phyloP scores from a whole-genome alignment of 2,888 invertebrate genomes.

The Nasonia oneida region DNA sequence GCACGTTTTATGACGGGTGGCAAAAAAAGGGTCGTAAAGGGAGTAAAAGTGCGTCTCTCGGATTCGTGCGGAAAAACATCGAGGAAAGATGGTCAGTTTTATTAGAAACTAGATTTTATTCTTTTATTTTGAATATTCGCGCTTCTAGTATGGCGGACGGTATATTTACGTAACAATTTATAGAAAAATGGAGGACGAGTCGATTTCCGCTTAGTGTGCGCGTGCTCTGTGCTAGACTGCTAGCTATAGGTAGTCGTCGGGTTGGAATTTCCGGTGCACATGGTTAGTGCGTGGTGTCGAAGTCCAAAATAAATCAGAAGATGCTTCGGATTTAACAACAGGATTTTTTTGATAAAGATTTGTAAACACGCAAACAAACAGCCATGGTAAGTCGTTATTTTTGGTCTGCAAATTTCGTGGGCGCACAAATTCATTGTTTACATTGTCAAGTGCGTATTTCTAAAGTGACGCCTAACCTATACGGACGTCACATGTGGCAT shows the following conservation, averaged over 20 bases:
- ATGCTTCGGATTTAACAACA: constrained; percentile 1
- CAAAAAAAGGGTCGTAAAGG: no score
- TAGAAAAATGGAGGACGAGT: background rate
- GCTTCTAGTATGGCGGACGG: no score
- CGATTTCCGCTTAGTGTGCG: background rate
- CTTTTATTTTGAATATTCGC: no score
- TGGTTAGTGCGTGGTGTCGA: constrained; percentile 11
- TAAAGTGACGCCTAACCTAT: constrained; percentile 43
- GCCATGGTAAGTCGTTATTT: constrained; percentile 50
- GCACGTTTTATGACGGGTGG: no score
- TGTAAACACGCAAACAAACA: background rate
- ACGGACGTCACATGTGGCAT: constrained; percentile 17
- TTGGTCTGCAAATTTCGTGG: background rate
- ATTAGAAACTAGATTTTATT: no score
- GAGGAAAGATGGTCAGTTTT: no score
- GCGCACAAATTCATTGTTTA: background rate
- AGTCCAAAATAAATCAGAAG: background rate
- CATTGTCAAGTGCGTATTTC: background rate
- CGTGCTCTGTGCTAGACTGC: background rate
- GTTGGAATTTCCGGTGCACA: constrained; percentile 47
- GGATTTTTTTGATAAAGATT: constrained; percentile 18
- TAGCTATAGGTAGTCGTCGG: background rate
- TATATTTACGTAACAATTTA: no score
- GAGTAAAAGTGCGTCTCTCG: no score
- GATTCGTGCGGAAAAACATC: no score